Evolutionary conservation across 2,113 vertebrate species (phyloP), one percentile per base, ranked within the genome.

Genomic region (Emydura subglobosa): DNA sequence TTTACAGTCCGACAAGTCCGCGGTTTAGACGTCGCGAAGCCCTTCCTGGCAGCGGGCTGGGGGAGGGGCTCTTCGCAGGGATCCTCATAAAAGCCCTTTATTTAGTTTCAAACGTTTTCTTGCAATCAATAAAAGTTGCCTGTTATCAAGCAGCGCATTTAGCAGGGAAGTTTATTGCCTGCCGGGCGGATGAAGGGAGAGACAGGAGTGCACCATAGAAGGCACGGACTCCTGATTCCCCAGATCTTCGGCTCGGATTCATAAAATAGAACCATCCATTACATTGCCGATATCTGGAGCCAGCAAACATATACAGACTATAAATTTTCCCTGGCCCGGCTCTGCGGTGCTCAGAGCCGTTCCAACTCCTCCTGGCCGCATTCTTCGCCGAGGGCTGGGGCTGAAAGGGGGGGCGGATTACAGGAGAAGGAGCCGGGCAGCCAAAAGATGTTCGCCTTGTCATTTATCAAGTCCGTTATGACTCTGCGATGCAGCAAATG

Each of bases 241-340:
- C 85, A 85, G 81, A 97, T 97, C 96, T 89, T 55, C 87, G 97
- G 92, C 98, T 97, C 82, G 96, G 97, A 96, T 98, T 97, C 96
- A 96, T 98, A 98, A 98, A 98, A 98, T 98, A 98, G 88, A 97
- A 95, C 97, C 97, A 97, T 98, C 98, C 98, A 97, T 97, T 98
- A 98, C 97, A 83, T 16, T 95, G 95, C 98, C 97, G 98, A 98
- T 98, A 98, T 99, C 98, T 99, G 99, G 99, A 99, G 99, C 99
- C 99, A 98, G 98, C 91, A 94, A 98, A 98, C 97, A 98, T 99
- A 99, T 89, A 99, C 99, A 99, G 98, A 98, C 98, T 96, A 98
- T 99, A 99, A 99, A 99, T 99, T 97, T 98, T 55, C 74, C 94
- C 94, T 92, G 91, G 97, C 94, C 93, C 94, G 47, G 79, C 96